Conservation (phyloP, 2,797 vertebrate species). For the Sebastolobus altivelis region DNA sequence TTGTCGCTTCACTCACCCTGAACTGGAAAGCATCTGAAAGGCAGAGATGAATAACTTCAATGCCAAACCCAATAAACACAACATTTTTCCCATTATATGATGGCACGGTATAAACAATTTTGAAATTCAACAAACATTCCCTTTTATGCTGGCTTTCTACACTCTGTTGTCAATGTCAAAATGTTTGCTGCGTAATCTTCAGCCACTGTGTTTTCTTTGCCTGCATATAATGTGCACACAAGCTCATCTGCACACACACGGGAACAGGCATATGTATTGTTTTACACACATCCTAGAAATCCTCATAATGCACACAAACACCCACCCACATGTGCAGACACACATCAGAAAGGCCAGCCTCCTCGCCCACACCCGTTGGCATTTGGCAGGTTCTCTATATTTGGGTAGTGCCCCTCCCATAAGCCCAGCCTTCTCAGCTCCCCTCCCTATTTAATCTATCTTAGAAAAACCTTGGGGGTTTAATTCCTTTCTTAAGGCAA, state of each 20-base stretch:
- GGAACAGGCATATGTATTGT: background rate
- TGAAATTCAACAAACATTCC: background rate
- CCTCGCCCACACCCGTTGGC: conserved; percentile 65
- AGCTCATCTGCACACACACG: background rate
- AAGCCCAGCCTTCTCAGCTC: conserved; percentile 56
- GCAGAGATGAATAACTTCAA: conserved; percentile 7
- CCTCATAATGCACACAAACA: conserved; percentile 44
- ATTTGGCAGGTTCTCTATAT: conserved; percentile 73
- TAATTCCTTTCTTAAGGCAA: conserved; percentile 80
- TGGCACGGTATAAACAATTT: background rate
- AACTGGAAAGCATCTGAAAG: conserved; percentile 41
- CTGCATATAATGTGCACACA: background rate
- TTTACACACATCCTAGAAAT: conserved; percentile 43
- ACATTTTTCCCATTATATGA: background rate
- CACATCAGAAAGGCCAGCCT: conserved; percentile 59
- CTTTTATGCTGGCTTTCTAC: background rate
- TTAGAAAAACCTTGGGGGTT: conserved; percentile 77
- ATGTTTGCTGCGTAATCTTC: conserved; percentile 3
- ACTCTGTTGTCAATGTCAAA: background rate
- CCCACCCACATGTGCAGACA: conserved; percentile 56
- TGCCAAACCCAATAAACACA: background rate
- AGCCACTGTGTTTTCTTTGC: conserved; percentile 1
- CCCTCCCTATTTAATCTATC: conserved; percentile 77
- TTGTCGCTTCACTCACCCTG: conserved; percentile 38
- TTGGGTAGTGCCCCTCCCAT: conserved; percentile 67